A percentile compares a stretch with the other conserved stretches of the same genome.
phyloP scores from a whole-genome alignment of 2,113 vertebrate genomes.

The Lepus timidus region DNA sequence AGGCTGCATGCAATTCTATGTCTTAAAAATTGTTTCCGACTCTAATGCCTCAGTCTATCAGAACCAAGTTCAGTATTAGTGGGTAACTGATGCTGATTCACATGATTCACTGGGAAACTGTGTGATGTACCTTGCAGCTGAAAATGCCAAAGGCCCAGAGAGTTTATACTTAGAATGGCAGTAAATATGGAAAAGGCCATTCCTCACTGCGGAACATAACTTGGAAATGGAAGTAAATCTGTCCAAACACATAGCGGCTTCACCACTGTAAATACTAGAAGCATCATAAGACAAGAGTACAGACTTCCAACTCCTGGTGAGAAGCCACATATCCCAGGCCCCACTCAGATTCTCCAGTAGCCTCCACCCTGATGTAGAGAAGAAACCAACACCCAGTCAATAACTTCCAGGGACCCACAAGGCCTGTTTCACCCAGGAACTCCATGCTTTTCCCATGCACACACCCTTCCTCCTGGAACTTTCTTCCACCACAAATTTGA shows the following conservation, averaged over 20 bases:
- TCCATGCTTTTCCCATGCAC: neutral
- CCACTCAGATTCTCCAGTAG: neutral
- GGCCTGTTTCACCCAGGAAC: neutral
- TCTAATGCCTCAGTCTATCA: neutral
- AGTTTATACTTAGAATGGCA: neutral
- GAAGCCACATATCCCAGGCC: neutral
- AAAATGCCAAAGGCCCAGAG: neutral
- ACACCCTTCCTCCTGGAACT: neutral
- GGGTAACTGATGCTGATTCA: neutral
- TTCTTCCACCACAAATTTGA: neutral
- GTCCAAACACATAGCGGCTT: neutral
- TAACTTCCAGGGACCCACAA: neutral
- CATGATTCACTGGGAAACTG: neutral
- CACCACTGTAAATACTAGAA: neutral
- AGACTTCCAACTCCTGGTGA: neutral
- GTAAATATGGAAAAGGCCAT: neutral
- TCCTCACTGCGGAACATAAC: neutral
- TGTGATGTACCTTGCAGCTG: neutral
- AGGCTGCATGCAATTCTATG: neutral
- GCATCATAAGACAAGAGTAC: neutral
- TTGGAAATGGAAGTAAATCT: conserved; percentile 14
- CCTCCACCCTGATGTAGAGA: neutral
- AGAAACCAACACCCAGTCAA: neutral
- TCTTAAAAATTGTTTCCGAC: neutral
- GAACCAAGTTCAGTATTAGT: neutral